These are phyloP conservation scores for Coleophora flavipennella DNA, from an alignment of 2,888 invertebrate genomes.

Conservation along the genomic window DNA sequence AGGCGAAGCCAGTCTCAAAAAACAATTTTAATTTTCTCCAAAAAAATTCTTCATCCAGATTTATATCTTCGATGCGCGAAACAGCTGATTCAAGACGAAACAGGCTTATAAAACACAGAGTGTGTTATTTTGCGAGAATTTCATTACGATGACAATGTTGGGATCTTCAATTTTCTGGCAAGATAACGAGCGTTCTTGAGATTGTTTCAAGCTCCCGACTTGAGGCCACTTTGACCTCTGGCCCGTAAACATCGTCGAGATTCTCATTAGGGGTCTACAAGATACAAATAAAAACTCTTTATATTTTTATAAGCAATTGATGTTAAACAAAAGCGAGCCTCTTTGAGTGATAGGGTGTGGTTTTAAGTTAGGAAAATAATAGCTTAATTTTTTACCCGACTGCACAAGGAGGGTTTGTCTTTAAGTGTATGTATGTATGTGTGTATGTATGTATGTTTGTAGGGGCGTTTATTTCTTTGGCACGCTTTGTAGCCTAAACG, in stretches of 20 bases:
- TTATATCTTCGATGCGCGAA: too few relatives aligned
- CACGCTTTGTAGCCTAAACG: too few relatives aligned
- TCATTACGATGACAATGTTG: conserved; percentile 64
- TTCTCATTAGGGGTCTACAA: conserved; percentile 52
- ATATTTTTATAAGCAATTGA: conserved; percentile 30
- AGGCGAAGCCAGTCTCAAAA: too few relatives aligned
- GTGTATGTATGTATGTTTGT: too few relatives aligned
- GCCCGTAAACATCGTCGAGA: conserved; percentile 54
- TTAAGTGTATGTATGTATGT: too few relatives aligned
- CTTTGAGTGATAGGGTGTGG: conserved; percentile 8
- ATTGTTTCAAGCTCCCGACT: conserved; percentile 52
- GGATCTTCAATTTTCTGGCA: conserved; percentile 54
- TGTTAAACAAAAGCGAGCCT: conserved; percentile 21
- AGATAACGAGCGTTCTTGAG: conserved; percentile 55
- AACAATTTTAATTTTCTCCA: too few relatives aligned
- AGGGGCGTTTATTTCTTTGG: too few relatives aligned
- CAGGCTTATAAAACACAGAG: conserved; percentile 14
- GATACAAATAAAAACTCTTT: conserved; percentile 21
- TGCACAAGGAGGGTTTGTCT: too few relatives aligned
- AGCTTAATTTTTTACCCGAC: too few relatives aligned
- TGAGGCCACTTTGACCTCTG: conserved; percentile 59
- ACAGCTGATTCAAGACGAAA: conserved; percentile 6
- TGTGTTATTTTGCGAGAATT: conserved; percentile 46
- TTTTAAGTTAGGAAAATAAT: too few relatives aligned
- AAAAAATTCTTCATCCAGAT: too few relatives aligned